These are phyloP conservation scores for Mungos mungo DNA, from an alignment of 2,113 vertebrate genomes.

Conservation along the genomic window DNA sequence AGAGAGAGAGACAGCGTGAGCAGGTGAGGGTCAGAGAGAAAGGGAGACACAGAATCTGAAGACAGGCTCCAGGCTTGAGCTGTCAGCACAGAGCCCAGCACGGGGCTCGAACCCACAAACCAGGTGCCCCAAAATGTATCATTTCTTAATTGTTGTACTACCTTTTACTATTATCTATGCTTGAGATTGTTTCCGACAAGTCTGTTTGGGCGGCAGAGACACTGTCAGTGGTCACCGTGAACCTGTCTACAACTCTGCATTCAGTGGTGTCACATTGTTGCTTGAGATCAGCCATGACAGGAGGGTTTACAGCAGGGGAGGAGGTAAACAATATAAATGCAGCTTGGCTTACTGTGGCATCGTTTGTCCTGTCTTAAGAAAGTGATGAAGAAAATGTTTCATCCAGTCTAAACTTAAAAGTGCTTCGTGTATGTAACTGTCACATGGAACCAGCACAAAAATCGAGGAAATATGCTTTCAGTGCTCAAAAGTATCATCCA, in stretches of 20 bases:
- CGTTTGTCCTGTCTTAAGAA: background rate
- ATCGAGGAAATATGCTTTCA: background rate
- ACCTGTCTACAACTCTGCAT: background rate
- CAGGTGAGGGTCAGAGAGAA: too few species aligned
- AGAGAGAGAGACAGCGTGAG: too few species aligned
- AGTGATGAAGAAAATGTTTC: background rate
- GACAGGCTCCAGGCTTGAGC: too few species aligned
- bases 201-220: background rate
- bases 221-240: fast-evolving
- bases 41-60: too few species aligned
- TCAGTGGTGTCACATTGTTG: background rate
- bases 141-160: background rate
- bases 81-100: too few species aligned
- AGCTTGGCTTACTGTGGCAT: background rate
- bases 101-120: too few species aligned
- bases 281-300: background rate
- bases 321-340: background rate
- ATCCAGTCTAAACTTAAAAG: background rate
- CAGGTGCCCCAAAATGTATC: background rate
- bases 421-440: background rate
- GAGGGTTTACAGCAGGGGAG: background rate
- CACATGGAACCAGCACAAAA: background rate
- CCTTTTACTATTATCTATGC: background rate
- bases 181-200: background rate
- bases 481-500: background rate